A percentile compares a stretch with the other conserved stretches of the same genome.
phyloP scores from a whole-genome alignment of 23 tunicate species.

The Halocynthia roretzi region DNA sequence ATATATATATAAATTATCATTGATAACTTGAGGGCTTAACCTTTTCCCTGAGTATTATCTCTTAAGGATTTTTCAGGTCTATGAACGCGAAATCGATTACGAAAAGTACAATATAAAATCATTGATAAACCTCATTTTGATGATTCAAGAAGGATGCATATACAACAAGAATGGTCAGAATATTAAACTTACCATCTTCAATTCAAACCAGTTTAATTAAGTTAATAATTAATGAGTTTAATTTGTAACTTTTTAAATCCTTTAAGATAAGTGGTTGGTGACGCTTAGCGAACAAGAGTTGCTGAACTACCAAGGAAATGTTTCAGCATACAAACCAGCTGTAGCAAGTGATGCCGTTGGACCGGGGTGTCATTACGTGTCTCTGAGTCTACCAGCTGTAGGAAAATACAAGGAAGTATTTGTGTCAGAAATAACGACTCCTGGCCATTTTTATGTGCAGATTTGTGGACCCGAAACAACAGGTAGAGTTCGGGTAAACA shows the following conservation, averaged over 20 bases:
- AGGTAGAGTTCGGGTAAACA: background rate
- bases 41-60: too few species aligned
- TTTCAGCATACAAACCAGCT: background rate
- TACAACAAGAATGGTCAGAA: background rate
- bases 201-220: too few species aligned
- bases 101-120: background rate
- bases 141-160: background rate
- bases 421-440: slow-evolving; percentile 47
- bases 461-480: slow-evolving; percentile 52
- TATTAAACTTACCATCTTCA: background rate
- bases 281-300: background rate
- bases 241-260: too few species aligned
- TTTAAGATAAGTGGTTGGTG: background rate
- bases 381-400: slow-evolving; percentile 30
- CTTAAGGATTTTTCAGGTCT: background rate
- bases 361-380: slow-evolving; percentile 26
- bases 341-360: slow-evolving; percentile 52
- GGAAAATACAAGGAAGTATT: slow-evolving; percentile 41
- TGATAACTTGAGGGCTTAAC: too few species aligned
- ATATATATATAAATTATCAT: too few species aligned
- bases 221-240: too few species aligned
- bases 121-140: background rate
- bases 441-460: slow-evolving; percentile 53
- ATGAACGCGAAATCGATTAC: background rate
- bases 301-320: background rate